A percentile compares a stretch with the other conserved stretches of the same genome.
phyloP scores from a whole-genome alignment of 1,140 invertebrate species.

The Diploscapter pachys region DNA sequence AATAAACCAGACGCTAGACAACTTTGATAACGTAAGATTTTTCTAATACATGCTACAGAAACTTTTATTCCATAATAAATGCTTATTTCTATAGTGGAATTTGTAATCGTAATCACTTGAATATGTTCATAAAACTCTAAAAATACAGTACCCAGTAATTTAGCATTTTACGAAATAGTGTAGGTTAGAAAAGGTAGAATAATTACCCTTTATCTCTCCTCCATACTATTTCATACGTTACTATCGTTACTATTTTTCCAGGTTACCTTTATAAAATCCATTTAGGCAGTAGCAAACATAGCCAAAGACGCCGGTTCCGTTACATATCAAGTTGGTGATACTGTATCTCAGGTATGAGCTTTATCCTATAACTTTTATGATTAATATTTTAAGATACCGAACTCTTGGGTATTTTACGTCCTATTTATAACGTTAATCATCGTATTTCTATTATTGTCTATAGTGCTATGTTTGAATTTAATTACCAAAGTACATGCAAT shows the following conservation, averaged over 20 bases:
- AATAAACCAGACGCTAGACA: constrained; percentile 51
- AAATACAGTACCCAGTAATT: too few species aligned
- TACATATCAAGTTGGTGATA: constrained; percentile 50
- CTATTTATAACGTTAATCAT: constrained; percentile 53
- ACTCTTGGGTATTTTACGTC: constrained; percentile 54
- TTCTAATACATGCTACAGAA: not conserved
- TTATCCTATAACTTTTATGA: constrained; percentile 4
- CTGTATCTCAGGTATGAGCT: constrained; percentile 48
- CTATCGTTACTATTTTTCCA: not conserved
- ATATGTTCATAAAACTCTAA: too few species aligned
- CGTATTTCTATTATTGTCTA: constrained; percentile 50
- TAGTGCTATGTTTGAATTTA: constrained; percentile 49
- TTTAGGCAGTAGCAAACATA: constrained; percentile 31
- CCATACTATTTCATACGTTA: too few species aligned
- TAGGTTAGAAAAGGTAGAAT: too few species aligned
- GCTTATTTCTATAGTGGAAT: not conserved
- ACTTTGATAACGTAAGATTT: constrained; percentile 43
- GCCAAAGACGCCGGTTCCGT: constrained; percentile 44
- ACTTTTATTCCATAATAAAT: too few species aligned
- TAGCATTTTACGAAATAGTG: too few species aligned
- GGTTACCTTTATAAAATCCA: not conserved
- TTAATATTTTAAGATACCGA: constrained; percentile 44
- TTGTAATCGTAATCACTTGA: not conserved
- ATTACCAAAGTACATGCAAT: constrained; percentile 49
- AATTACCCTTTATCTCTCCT: too few species aligned